phyloP scores from a whole-genome alignment of 2,113 vertebrate genomes.

The Sarotherodon lohbergeri region DNA sequence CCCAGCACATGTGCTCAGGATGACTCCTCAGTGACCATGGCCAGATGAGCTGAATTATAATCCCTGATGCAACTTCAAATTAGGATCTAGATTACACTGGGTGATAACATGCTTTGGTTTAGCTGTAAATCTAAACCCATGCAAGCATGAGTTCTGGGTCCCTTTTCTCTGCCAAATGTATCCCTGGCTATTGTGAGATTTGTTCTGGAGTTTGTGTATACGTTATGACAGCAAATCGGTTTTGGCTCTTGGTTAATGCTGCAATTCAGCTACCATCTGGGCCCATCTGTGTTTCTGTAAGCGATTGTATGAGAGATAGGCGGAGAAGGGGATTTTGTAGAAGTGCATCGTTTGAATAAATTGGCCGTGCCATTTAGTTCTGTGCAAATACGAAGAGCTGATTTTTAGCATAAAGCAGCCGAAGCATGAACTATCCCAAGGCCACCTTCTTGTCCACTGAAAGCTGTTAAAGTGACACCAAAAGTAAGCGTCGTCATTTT shows the following conservation, averaged over 20 bases:
- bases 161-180: neutral
- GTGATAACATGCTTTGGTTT: neutral
- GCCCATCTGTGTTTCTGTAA: conserved; percentile 49
- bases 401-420: neutral
- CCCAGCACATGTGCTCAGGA: neutral
- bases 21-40: conserved; percentile 4
- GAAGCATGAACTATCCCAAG: neutral
- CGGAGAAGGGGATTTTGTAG: neutral
- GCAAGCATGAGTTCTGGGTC: neutral
- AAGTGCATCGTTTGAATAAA: neutral
- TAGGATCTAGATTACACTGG: conserved; percentile 35
- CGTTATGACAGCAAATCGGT: conserved; percentile 41
- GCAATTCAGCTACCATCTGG: conserved; percentile 61
- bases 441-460: neutral
- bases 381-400: neutral
- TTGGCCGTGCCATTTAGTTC: neutral
- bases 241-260: conserved; percentile 33
- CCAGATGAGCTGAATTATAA: conserved; percentile 30
- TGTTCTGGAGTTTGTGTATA: conserved; percentile 8
- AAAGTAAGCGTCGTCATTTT: neutral
- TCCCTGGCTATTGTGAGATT: conserved; percentile 14
- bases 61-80: conserved; percentile 8
- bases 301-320: neutral
- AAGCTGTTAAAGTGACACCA: neutral
- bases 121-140: neutral